Evolutionary conservation across 2,797 vertebrate species (phyloP).

Genomic region (Prunella strophiata): DNA sequence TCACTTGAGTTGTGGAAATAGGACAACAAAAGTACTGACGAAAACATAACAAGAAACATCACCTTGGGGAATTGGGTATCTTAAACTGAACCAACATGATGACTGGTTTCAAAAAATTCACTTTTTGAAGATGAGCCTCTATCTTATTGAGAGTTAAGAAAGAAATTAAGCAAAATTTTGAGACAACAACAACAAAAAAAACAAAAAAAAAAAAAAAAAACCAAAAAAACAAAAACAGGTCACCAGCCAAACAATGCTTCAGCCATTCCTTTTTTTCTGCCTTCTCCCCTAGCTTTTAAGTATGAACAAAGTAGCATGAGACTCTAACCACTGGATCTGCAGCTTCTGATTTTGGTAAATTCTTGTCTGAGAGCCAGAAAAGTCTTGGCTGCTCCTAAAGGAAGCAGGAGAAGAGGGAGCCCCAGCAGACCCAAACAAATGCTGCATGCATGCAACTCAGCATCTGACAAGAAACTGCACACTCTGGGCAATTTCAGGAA

Average conservation of each 20-base stretch:
- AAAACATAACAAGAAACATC: neutral
- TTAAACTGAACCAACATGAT: neutral
- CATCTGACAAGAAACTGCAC: neutral
- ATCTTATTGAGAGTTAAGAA: neutral
- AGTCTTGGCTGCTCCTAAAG: neutral
- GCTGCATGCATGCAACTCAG: too few relatives aligned
- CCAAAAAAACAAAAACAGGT: neutral
- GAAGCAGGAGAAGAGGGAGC: neutral
- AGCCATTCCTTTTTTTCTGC: neutral
- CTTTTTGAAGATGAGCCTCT: neutral
- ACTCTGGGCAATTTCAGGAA: neutral
- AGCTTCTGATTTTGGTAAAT: neutral
- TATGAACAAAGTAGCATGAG: neutral
- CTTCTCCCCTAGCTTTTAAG: neutral
- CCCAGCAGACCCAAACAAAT: neutral
- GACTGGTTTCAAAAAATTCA: neutral
- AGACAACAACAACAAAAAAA: neutral
- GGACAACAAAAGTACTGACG: neutral
- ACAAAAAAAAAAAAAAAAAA: neutral
- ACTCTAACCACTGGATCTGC: neutral
- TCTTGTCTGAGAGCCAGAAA: neutral
- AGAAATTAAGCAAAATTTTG: neutral
- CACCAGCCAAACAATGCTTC: neutral
- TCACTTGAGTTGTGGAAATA: neutral
- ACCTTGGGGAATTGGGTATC: fast-evolving